Base-by-base conservation (phyloP, 2,113 vertebrate genomes). In the Amblyopsis rosae region DNA sequence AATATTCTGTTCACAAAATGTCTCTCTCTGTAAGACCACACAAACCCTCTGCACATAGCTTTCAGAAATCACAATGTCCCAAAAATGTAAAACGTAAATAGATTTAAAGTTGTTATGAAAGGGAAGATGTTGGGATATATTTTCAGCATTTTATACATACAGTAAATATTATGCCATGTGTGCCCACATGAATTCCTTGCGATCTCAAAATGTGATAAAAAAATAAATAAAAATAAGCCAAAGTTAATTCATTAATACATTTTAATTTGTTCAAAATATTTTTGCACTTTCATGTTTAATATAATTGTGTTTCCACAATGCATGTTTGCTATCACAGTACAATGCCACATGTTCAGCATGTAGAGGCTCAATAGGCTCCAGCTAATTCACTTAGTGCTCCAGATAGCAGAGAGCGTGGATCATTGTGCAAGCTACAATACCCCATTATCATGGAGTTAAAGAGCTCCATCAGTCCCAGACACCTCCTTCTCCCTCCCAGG, bases 11-110 rank as follows among this genome's bases (percentile, higher is more conserved):
- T 65, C 57, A 45, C 59, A 51, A 7, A 50, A 32, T 12, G 60
- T 65, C 17, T 70, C 46, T 72, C 46, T 47, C 15, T 64, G 59
- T 53, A 26, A 26, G 26, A 26, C 26, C 3, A 26, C 2, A 26
- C 26, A 26, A 26, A 26, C 26, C 26, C 51, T 35, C 15, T 26
- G 7, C 15, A 17, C 46, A n/a, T 56, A 56, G 54, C 13, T 16
- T n/a, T 8, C 15, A 55, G 5, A 26, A 3, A 19, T 58, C 19
- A 48, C 19, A 50, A 70, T 76, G 75, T 26, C 66, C 66, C 56
- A 49, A 46, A 26, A 59, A 74, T 87, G 87, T 91, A 86, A 90
- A 86, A 41, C 90, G 88, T 91, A 91, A 89, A 91, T 91, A 91
- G 74, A 48, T 79, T 67, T 77, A 89, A 86, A 91, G 89, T 86